A percentile compares a stretch with the other conserved stretches of the same genome.
These are phyloP conservation scores for Busseola fusca DNA, from an alignment of 2,888 invertebrate genomes.

Conservation along the genomic window DNA sequence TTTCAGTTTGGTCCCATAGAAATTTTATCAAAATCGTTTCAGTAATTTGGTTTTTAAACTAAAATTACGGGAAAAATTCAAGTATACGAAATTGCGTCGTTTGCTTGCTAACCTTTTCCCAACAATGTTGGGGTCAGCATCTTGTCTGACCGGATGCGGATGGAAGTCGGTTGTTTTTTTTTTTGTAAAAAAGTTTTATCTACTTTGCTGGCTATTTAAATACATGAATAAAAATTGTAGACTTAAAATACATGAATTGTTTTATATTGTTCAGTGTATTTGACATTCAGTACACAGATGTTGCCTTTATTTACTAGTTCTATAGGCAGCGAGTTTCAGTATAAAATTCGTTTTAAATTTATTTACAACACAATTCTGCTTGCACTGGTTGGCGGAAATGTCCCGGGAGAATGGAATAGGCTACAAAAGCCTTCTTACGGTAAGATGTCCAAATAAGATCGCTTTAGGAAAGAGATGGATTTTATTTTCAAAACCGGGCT, in stretches of 20 bases:
- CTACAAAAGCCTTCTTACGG: slow-evolving; percentile 41
- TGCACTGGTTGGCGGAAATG: neutral
- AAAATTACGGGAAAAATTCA: no score
- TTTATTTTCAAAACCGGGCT: slow-evolving; percentile 7
- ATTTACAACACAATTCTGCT: neutral
- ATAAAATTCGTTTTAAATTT: slow-evolving; percentile 15
- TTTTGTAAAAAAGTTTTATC: no score
- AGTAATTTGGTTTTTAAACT: no score
- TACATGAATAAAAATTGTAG: no score
- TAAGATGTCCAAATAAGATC: slow-evolving; percentile 53
- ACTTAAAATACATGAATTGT: neutral
- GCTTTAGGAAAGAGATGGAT: slow-evolving; percentile 10
- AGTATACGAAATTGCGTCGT: no score
- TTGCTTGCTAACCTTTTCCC: no score
- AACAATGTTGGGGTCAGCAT: no score
- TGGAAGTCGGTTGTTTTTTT: no score
- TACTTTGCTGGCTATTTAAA: neutral
- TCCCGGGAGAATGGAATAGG: neutral
- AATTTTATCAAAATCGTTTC: no score
- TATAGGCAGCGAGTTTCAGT: slow-evolving; percentile 6
- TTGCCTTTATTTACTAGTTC: slow-evolving; percentile 10
- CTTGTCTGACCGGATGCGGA: no score
- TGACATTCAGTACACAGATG: slow-evolving; percentile 16
- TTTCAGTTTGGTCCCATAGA: no score
- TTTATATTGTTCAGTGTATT: slow-evolving; percentile 8